phyloP scores from a whole-genome alignment of 2,797 vertebrate species.

The Eulemur albifrons region DNA sequence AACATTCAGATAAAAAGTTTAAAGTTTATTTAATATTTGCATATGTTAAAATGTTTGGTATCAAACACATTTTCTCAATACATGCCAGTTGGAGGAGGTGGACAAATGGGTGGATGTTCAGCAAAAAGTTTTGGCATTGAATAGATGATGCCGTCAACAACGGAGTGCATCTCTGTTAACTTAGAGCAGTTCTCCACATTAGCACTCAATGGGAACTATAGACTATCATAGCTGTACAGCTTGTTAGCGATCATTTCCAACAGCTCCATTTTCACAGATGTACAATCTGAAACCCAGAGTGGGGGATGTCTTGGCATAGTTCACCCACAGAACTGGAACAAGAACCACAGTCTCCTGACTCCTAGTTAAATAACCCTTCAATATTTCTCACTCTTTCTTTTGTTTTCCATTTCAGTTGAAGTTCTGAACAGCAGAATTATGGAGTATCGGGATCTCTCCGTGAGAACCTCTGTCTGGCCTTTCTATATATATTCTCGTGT shows the following conservation, averaged over 20 bases:
- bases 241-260: not conserved
- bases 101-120: not conserved
- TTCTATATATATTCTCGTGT: conserved; percentile 88
- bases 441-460: conserved; percentile 92
- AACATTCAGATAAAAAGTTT: not conserved
- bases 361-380: conserved; percentile 20
- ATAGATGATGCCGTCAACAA: not conserved
- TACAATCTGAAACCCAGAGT: conserved; percentile 13
- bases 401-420: conserved; percentile 88
- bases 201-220: not conserved
- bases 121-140: not conserved
- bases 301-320: conserved; percentile 12
- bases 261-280: not conserved
- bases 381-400: conserved; percentile 62
- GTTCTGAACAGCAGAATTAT: conserved; percentile 91
- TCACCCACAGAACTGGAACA: conserved; percentile 25
- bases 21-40: not conserved
- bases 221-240: not conserved
- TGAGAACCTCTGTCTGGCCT: conserved; percentile 92
- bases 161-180: not conserved
- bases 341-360: not conserved
- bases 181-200: not conserved
- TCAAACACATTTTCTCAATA: not conserved
- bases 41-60: not conserved
- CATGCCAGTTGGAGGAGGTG: not conserved